phyloP scores from a whole-genome alignment of 2,888 invertebrate genomes.

The Napeogenes inachia region DNA sequence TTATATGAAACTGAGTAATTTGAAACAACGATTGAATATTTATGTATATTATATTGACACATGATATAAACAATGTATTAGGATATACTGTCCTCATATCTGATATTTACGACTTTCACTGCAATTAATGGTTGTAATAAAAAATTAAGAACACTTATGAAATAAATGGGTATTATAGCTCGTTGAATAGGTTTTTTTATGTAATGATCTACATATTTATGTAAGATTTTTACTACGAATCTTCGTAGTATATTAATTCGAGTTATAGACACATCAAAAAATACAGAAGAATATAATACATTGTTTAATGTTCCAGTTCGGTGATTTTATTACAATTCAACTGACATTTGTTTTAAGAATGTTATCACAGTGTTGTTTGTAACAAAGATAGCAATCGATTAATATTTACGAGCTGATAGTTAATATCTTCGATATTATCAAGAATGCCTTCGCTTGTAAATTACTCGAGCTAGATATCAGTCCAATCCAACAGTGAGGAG shows the following conservation, averaged over 20 bases:
- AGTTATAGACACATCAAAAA: no score
- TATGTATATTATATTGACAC: constrained; percentile 23
- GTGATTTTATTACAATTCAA: constrained; percentile 1
- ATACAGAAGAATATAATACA: no score
- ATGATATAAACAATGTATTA: constrained; percentile 8
- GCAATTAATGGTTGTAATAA: background rate
- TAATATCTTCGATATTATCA: constrained; percentile 16
- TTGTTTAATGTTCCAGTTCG: no score
- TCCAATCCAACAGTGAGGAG: constrained; percentile 3
- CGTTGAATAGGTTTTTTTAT: no score
- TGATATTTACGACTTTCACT: constrained; percentile 18
- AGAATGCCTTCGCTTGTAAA: constrained; percentile 15
- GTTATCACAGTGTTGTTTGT: constrained; percentile 9
- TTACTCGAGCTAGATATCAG: constrained; percentile 10
- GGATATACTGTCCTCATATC: constrained; percentile 17
- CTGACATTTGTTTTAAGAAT: background rate
- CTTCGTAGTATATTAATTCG: no score
- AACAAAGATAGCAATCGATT: constrained; percentile 13
- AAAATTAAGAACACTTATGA: background rate
- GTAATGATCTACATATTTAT: no score
- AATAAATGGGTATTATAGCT: background rate
- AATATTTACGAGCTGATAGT: constrained; percentile 14
- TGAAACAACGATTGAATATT: constrained; percentile 12
- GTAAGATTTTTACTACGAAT: no score
- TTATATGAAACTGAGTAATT: background rate